A percentile compares a stretch with the other conserved stretches of the same genome.
Evolutionary conservation across 1,140 invertebrate species (phyloP).

Genomic region (Lethocerus indicus): DNA sequence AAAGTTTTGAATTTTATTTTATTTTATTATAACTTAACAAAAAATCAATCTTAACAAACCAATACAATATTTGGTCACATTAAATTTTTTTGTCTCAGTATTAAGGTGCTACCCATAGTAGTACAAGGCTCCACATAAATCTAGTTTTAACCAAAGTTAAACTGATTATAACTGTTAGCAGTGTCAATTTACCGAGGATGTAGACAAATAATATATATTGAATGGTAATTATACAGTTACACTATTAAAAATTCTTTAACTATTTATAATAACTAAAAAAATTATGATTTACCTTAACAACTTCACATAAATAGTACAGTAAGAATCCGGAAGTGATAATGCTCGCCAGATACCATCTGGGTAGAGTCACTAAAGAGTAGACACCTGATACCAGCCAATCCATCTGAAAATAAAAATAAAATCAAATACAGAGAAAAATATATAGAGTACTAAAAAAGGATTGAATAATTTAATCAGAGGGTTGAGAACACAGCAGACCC

Average conservation of each 20-base stretch:
- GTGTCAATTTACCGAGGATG: too few species aligned
- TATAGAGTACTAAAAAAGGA: too few species aligned
- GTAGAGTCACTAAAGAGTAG: slow-evolving; percentile 1
- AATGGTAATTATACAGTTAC: background rate
- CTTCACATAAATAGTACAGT: slow-evolving; percentile 15
- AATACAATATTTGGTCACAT: too few species aligned
- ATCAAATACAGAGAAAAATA: too few species aligned
- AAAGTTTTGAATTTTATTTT: background rate
- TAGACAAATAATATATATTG: background rate
- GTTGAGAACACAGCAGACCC: too few species aligned
- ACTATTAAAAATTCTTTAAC: background rate
- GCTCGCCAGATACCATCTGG: slow-evolving; percentile 12
- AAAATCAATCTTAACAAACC: too few species aligned
- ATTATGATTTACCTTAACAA: slow-evolving; percentile 14
- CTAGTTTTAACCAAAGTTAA: background rate
- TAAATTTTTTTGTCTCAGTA: too few species aligned
- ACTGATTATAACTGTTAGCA: background rate
- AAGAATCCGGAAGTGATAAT: slow-evolving; percentile 11
- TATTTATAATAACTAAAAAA: background rate
- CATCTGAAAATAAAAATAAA: slow-evolving; percentile 5
- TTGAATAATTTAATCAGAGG: too few species aligned
- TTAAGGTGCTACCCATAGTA: background rate
- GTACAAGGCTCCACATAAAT: background rate
- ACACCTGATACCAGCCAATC: slow-evolving; percentile 10
- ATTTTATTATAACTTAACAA: background rate